Base-by-base conservation (phyloP, 2,113 vertebrate genomes). In the Peucedramus taeniatus region DNA sequence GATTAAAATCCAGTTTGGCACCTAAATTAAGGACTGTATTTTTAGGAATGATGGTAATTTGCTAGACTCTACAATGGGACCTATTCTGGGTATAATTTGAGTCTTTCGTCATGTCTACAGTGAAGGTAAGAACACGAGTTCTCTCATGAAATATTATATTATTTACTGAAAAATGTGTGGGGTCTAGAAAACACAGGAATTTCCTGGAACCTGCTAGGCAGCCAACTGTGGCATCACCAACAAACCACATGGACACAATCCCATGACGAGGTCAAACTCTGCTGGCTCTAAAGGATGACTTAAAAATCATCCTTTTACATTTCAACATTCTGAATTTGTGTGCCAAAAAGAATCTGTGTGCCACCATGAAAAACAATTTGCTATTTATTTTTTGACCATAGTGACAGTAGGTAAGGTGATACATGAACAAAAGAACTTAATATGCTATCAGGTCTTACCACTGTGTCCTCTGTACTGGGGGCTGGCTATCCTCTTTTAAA, bases 161-260 rank as follows among this genome's bases (percentile, higher is more conserved):
- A 81, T 51, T 90, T 6, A 5, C 59, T 78, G 63, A 92, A 33
- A 91, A 90, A 77, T 39, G 30, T 87, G 69, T 31, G 60, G 16
- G 39, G 76, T 87, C 82, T 60, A 88, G 69, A 93, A 93, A 87
- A 92, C 89, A 22, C 65, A 90, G 33, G 39, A 82, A 78, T 92
- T 83, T 94, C 44, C 56, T 84, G 64, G 17, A 82, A 94, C 20
- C 23, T 83, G 42, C 26, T 59, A 30, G 1, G 10, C 18, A 61
- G 35, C 19, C 45, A 61, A 31, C 61, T 60, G 17, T 37, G 56
- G 49, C 30, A 76, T 35, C 15, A 2, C 20, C 82, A 76, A 49
- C 13, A 91, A 93, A 76, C n/a, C 4, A 1, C 53, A 49, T 12
- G 23, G 60, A 63, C 69, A 59, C 24, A 60, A 50, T 76, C 18